Base-by-base conservation (phyloP, 23 tunicate species). In the Oikopleura vanhoeffeni region DNA sequence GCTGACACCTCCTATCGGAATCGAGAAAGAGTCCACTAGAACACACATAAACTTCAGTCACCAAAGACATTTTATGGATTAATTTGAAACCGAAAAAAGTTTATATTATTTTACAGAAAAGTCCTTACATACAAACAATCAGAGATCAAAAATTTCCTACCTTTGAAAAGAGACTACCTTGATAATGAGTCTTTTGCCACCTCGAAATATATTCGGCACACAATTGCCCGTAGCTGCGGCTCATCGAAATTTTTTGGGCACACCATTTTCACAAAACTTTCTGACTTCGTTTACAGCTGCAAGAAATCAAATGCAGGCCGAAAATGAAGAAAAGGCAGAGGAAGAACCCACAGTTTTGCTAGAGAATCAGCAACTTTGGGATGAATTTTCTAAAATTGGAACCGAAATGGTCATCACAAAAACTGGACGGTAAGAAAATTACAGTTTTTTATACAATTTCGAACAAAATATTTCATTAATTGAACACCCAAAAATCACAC, bases 341-440 rank as follows among this genome's bases (percentile, higher is more conserved):
- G 79, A 71, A 33, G 35, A 71, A 13, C 79, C 79, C 3, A 71
- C 79, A 2, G 79, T 38, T 2, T 2, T 2, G 41, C 88, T 91
- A 32, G 58, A 85, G 33, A 89, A 90, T 40, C 75, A 83, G 27
- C 90, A 89, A 18, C 85, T 91, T n/a, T 91, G 97, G 97, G 49
- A 76, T 40, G 89, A 89, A 41, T 91, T 91, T 76, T 67, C 85
- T 57, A 86, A 89, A 41, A 89, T 91, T 35, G 97, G 97, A 57
- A 91, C 97, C 13, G 97, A 91, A 60, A 91, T 91, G 97, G 89
- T 91, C 41, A 91, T 91, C 8, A 91, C 97, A 0, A 91, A 91
- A 57, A 91, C 92, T 28, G 97, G 79, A 71, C 27, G 79, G 79
- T 71, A 71, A 49, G 64, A n/a, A n/a, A n/a, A n/a, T n/a, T n/a